Percentiles rank a stretch among this genome's conserved stretches.
These are phyloP conservation scores for Hemiscyllium ocellatum DNA, from an alignment of 2,113 vertebrate genomes.

Conservation along the genomic window DNA sequence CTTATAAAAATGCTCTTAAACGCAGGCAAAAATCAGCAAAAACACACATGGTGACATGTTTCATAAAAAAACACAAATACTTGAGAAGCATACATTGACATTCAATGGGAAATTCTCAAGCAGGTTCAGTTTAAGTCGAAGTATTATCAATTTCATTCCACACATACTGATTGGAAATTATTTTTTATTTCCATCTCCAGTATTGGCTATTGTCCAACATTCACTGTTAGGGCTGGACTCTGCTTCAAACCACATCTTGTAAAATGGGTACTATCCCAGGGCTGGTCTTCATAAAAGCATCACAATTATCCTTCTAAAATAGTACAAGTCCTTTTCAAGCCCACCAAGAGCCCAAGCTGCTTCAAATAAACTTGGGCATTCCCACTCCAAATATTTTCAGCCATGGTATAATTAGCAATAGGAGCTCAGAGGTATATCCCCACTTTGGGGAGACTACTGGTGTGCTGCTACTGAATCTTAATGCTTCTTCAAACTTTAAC, in stretches of 20 bases:
- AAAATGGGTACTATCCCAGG: background rate
- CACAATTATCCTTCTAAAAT: background rate
- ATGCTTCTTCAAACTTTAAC: background rate
- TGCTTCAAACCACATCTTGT: background rate
- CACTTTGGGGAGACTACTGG: too few species aligned
- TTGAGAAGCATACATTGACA: background rate
- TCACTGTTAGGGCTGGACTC: background rate
- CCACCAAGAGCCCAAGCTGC: background rate
- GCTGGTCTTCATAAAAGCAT: background rate
- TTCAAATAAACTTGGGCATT: background rate
- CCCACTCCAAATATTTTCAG: background rate
- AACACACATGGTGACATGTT: background rate
- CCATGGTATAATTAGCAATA: background rate
- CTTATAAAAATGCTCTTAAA: constrained; percentile 5
- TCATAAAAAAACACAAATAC: background rate
- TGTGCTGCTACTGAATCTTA: background rate
- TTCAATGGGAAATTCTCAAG: background rate
- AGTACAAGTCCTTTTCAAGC: background rate
- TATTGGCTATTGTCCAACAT: background rate
- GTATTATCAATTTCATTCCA: background rate
- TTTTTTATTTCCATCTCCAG: background rate
- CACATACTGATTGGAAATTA: background rate
- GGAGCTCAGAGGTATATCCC: background rate
- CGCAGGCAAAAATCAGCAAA: background rate
- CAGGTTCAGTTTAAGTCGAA: background rate